Conservation (phyloP, 1,140 invertebrate species). For the Neodiprion pinetum region DNA sequence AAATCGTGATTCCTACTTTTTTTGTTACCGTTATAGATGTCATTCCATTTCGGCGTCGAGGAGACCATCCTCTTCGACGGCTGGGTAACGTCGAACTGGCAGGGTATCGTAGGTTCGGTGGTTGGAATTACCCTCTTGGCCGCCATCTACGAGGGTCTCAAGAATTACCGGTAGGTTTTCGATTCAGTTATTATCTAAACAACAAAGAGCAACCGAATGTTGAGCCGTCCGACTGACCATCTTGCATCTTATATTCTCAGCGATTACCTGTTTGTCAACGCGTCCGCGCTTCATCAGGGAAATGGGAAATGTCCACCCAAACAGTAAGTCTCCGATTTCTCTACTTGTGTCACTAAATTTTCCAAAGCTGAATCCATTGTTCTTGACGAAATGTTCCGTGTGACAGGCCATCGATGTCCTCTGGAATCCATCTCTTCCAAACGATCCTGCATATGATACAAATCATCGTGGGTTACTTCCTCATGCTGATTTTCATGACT, state of each 20-base stretch:
- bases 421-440: constrained; percentile 65
- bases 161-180: constrained; percentile 49
- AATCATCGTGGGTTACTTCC: constrained; percentile 70
- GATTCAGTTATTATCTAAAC: too few relatives aligned
- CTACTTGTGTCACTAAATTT: background rate
- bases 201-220: too few relatives aligned
- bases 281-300: background rate
- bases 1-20: too few relatives aligned
- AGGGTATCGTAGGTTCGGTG: constrained; percentile 47
- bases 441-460: constrained; percentile 73
- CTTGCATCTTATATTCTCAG: background rate
- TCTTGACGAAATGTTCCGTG: background rate
- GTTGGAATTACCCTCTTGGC: constrained; percentile 48
- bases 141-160: constrained; percentile 51
- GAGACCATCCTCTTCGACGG: constrained; percentile 51
- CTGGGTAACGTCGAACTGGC: constrained; percentile 45
- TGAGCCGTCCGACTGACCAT: too few relatives aligned
- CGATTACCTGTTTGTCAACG: constrained; percentile 3
- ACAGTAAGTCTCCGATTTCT: constrained; percentile 18
- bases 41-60: constrained; percentile 51
- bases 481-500: constrained; percentile 83
- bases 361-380: constrained; percentile 9
- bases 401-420: constrained; percentile 55
- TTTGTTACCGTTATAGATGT: constrained; percentile 41
- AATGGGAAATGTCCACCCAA: background rate